These are phyloP conservation scores for Carassius gibelio DNA, from an alignment of 2,113 vertebrate species.

Conservation along the genomic window DNA sequence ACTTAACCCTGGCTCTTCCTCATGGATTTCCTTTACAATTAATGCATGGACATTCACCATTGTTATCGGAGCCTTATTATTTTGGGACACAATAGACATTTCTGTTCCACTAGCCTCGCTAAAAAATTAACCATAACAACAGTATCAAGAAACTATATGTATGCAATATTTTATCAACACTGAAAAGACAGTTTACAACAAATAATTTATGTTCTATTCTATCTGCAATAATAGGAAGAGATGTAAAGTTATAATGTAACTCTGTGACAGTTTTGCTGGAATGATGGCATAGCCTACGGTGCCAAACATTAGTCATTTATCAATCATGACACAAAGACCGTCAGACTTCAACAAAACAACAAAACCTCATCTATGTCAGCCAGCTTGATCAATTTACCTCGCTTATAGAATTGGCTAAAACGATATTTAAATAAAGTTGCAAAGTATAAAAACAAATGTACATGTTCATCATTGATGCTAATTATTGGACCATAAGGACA, in stretches of 20 bases:
- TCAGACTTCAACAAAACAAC: neutral
- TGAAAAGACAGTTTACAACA: neutral
- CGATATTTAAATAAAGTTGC: neutral
- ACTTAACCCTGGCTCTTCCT: neutral
- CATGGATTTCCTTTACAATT: neutral
- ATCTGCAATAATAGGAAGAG: neutral
- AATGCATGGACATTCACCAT: neutral
- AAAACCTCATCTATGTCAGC: neutral
- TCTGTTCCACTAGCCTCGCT: neutral
- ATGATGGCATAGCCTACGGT: neutral
- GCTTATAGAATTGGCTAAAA: neutral
- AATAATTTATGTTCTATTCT: neutral
- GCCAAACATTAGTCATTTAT: neutral
- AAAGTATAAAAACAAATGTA: neutral
- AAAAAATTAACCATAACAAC: neutral
- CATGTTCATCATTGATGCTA: neutral
- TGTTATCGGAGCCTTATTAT: neutral
- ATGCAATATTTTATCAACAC: neutral
- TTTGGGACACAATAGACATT: neutral
- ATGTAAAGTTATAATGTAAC: conserved; percentile 9
- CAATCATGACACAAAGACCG: neutral
- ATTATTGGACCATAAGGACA: neutral
- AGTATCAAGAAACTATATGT: neutral
- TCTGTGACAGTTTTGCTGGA: neutral
- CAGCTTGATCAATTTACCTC: neutral